These are phyloP conservation scores for Pherbina coryleti DNA, from an alignment of 2,888 invertebrate species.

Conservation along the genomic window DNA sequence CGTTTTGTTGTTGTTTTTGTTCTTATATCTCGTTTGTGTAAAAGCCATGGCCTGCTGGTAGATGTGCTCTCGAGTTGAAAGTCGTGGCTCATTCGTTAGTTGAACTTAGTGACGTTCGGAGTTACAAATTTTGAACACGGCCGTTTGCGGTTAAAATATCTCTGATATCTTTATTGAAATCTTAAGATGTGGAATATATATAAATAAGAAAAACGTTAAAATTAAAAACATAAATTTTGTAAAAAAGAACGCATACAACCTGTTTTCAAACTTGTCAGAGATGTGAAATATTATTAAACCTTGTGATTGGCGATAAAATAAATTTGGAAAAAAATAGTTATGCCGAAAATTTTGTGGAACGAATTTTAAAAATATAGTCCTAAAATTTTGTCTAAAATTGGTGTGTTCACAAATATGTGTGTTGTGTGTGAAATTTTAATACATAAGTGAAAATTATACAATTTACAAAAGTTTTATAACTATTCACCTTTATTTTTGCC, in stretches of 20 bases:
- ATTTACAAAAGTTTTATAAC: slow-evolving; percentile 32
- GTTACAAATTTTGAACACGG: not conserved
- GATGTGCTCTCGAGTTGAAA: not conserved
- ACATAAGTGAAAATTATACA: not conserved
- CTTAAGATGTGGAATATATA: not conserved
- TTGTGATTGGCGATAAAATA: not conserved
- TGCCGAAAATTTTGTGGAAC: too few species aligned
- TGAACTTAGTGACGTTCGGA: slow-evolving; percentile 10
- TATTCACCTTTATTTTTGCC: slow-evolving; percentile 11
- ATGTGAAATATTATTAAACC: not conserved
- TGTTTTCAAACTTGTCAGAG: not conserved
- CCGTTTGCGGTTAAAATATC: not conserved
- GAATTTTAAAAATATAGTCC: too few species aligned
- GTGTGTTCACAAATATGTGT: not conserved
- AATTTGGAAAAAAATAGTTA: not conserved
- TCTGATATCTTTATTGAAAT: not conserved
- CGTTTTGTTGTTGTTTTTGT: slow-evolving; percentile 3
- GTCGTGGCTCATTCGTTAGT: slow-evolving; percentile 21
- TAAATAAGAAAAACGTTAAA: not conserved
- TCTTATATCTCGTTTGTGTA: not conserved
- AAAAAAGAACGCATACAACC: slow-evolving; percentile 25
- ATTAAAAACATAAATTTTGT: not conserved
- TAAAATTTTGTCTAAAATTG: not conserved
- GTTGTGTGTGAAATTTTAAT: slow-evolving; percentile 12
- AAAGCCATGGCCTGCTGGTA: not conserved